Conservation (phyloP, 2,888 invertebrate species). For the Polia nebulosa region DNA sequence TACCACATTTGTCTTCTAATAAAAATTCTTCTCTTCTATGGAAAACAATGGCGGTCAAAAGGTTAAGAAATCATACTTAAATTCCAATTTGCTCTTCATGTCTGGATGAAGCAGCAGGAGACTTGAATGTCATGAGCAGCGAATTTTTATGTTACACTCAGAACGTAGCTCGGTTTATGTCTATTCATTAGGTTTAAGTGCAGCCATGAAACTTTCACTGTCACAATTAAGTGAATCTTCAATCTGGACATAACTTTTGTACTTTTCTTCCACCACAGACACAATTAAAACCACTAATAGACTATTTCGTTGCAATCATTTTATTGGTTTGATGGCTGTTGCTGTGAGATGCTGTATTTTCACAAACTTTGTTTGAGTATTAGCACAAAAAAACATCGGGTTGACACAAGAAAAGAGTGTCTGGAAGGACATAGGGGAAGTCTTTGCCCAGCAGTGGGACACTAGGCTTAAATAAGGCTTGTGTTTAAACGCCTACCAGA, state of each 20-base stretch:
- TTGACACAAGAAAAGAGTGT: too few relatives aligned
- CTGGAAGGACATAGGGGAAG: too few relatives aligned
- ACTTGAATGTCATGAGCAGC: neutral
- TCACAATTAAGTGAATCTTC: conserved; percentile 26
- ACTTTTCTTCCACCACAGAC: neutral
- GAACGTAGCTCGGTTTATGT: conserved; percentile 10
- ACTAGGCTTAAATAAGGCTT: too few relatives aligned
- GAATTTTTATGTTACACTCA: conserved; percentile 11
- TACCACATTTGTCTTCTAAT: neutral
- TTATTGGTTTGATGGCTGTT: conserved; percentile 1
- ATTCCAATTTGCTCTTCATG: too few relatives aligned
- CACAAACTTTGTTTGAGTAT: too few relatives aligned
- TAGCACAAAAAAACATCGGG: too few relatives aligned
- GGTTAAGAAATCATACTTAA: neutral
- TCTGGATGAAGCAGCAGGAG: neutral
- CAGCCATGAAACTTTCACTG: conserved; percentile 44
- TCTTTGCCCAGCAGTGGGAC: too few relatives aligned
- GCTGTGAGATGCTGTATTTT: too few relatives aligned
- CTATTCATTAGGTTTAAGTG: conserved; percentile 40
- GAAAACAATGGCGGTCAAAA: neutral
- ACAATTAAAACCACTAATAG: conserved; percentile 7
- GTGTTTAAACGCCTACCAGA: too few relatives aligned
- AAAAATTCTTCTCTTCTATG: neutral
- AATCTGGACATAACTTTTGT: neutral
- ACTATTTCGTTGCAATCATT: neutral